A percentile compares a stretch with the other conserved stretches of the same genome.
These are phyloP conservation scores for Mareca strepera DNA, from an alignment of 2,797 vertebrate genomes.

Conservation along the genomic window DNA sequence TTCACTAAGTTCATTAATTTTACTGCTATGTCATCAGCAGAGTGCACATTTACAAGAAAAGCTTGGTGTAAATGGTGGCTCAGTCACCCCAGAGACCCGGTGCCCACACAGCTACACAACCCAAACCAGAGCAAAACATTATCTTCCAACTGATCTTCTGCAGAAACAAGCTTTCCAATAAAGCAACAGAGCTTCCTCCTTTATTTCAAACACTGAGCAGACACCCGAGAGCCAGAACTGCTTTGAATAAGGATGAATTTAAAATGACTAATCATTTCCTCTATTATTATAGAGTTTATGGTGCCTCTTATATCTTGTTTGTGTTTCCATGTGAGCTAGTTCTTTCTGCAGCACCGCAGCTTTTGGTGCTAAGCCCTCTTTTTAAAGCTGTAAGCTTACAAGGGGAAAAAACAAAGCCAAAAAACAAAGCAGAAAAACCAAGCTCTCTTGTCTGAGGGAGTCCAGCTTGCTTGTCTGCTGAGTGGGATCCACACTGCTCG, in stretches of 20 bases:
- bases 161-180: slow-evolving; percentile 6
- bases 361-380: background rate
- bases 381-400: background rate
- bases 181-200: slow-evolving; percentile 25
- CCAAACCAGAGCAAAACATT: background rate
- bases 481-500: background rate
- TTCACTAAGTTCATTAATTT: background rate
- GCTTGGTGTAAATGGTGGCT: background rate
- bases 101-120: background rate
- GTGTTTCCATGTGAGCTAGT: background rate
- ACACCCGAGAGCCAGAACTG: background rate
- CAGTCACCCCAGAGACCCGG: background rate
- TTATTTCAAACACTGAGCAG: slow-evolving; percentile 8
- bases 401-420: background rate
- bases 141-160: background rate
- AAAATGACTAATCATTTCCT: slow-evolving; percentile 16
- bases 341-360: background rate
- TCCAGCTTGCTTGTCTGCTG: background rate
- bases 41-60: background rate
- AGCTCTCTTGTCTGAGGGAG: background rate
- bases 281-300: slow-evolving; percentile 8
- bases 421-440: background rate
- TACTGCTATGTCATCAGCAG: background rate
- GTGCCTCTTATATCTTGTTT: background rate
- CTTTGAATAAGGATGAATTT: slow-evolving; percentile 6